Evolutionary conservation across 1,140 invertebrate species (phyloP).

Genomic region (Musca domestica): DNA sequence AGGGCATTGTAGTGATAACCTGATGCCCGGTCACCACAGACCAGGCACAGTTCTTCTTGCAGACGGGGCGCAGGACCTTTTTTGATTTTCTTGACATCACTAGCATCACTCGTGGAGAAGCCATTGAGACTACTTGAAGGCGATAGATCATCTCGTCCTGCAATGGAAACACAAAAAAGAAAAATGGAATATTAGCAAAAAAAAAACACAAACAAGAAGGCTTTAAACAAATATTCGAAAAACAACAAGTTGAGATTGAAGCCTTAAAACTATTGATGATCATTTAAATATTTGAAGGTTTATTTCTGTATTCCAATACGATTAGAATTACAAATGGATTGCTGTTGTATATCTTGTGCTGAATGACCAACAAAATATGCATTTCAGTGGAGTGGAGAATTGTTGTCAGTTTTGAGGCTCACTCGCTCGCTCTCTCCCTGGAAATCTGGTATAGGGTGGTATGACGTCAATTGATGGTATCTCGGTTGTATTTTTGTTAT

Average conservation of each 20-base stretch:
- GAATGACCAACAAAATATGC: too few species aligned
- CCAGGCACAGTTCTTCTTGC: slow-evolving; percentile 94
- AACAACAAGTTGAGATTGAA: neutral
- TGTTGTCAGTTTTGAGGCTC: too few species aligned
- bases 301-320: neutral
- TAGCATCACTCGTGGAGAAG: slow-evolving; percentile 72
- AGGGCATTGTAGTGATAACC: slow-evolving; percentile 99
- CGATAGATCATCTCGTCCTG: slow-evolving; percentile 88
- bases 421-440: too few species aligned
- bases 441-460: too few species aligned
- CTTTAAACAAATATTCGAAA: neutral
- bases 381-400: too few species aligned
- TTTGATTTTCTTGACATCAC: slow-evolving; percentile 75
- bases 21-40: slow-evolving; percentile 95
- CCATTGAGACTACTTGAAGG: slow-evolving; percentile 85
- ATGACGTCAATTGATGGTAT: slow-evolving; percentile 12
- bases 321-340: slow-evolving; percentile 8
- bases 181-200: neutral
- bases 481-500: too few species aligned
- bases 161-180: neutral
- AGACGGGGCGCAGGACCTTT: slow-evolving; percentile 87
- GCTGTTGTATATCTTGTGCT: too few species aligned
- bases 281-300: slow-evolving; percentile 21
- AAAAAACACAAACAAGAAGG: neutral
- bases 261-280: neutral